Evolutionary conservation across 2,113 vertebrate species (phyloP), one percentile per base, ranked within the genome.

Genomic region (Geococcyx californianus): DNA sequence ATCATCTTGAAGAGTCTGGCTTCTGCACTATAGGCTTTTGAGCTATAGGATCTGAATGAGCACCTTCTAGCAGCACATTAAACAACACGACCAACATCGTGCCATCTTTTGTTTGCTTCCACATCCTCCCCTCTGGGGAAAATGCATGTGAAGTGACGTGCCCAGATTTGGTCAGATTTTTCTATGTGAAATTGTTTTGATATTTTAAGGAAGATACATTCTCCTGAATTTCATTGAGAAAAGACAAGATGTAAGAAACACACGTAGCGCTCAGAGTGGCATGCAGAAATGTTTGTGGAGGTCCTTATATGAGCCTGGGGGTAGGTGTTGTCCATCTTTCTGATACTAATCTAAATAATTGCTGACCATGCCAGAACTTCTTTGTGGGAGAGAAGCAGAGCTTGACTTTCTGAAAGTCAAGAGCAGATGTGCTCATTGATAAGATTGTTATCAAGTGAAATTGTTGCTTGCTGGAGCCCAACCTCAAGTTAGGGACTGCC

Each of bases 1-100:
- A 90, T 95, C 79, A 78, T 92, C 70, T 16, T 81, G 87, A 92
- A 96, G 85, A 34, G 45, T 94, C 94, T 96, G 94, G 79, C 89
- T 96, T 79, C 36, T 66, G 21, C 40, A 23, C 66, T 29, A 11
- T 7, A 45, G 77, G 24, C 25, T 75, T 82, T 26, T 14, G 44
- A 78, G 52, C 33, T 24, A 5, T 11, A 47, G 60, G 52, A 84
- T 52, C 47, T 63, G 64, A n/a, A n/a, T n/a, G n/a, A 78, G 44
- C 24, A 64, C 36, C 54, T 84, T 87, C 69, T 73, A 89, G 70
- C 38, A 84, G 66, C 67, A 49, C 40, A 6, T 63, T 34, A 28
- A 94, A 62, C 26, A 54, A n/a, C 19, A 3, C 1, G 1, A 25
- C 16, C 75, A 94, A 75, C 54, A 79, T 82, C 94, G n/a, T 95